These are phyloP conservation scores for Doris montereyensis DNA, from an alignment of 2,888 invertebrate genomes.

Conservation along the genomic window DNA sequence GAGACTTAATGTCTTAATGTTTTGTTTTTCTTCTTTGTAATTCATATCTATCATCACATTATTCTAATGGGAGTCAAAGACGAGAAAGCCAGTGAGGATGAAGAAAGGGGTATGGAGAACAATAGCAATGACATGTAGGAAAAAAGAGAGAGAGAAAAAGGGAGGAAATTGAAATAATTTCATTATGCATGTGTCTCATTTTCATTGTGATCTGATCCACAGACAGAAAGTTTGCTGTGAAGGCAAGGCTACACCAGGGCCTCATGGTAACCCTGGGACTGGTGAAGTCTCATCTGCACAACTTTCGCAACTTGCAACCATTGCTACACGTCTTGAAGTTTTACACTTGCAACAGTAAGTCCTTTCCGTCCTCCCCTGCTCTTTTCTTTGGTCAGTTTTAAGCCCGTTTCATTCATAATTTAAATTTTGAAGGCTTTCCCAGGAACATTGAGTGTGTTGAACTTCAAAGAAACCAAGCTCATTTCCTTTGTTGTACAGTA, in stretches of 20 bases:
- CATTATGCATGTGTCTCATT: too few relatives aligned
- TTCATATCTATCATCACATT: background rate
- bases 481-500: too few relatives aligned
- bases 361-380: too few relatives aligned
- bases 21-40: too few relatives aligned
- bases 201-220: too few relatives aligned
- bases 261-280: slow-evolving; percentile 66
- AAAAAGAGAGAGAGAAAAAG: slow-evolving; percentile 5
- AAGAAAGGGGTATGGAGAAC: background rate
- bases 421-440: too few relatives aligned
- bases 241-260: slow-evolving; percentile 76
- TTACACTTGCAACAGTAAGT: slow-evolving; percentile 70
- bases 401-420: too few relatives aligned
- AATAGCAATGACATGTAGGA: background rate
- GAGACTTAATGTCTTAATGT: too few relatives aligned
- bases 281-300: slow-evolving; percentile 61
- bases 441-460: too few relatives aligned
- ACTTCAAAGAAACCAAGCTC: too few relatives aligned
- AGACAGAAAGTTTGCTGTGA: slow-evolving; percentile 79
- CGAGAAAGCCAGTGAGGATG: background rate
- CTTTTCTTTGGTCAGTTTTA: too few relatives aligned
- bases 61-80: background rate
- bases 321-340: slow-evolving; percentile 68
- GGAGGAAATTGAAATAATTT: too few relatives aligned
- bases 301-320: slow-evolving; percentile 60